Evolutionary conservation across 2,888 invertebrate species (phyloP).

Genomic region (Dryobotodes eremita): DNA sequence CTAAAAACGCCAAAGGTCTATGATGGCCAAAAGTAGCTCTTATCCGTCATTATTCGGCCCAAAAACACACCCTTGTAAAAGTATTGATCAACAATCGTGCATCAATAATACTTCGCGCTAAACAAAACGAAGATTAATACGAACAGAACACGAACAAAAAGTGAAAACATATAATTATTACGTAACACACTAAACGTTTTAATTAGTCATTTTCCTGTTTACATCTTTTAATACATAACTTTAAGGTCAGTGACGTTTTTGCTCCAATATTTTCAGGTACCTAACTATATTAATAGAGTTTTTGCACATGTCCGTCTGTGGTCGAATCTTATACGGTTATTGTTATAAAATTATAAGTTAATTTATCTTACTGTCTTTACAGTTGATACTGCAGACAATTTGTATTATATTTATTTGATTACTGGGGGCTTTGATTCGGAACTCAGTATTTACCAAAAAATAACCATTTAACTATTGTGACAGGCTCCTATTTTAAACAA

Average conservation of each 20-base stretch:
- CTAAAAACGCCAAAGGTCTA: neutral
- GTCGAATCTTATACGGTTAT: neutral
- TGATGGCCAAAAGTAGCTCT: neutral
- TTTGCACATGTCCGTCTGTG: neutral
- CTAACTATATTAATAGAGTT: constrained; percentile 6
- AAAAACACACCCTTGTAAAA: neutral
- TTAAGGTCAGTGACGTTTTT: constrained; percentile 49
- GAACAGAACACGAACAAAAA: constrained; percentile 42
- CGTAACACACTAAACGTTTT: constrained; percentile 33
- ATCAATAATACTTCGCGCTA: neutral
- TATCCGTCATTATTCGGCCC: neutral
- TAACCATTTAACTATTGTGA: too few species aligned
- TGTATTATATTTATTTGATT: too few species aligned
- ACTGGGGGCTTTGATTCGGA: neutral
- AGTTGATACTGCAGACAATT: too few species aligned
- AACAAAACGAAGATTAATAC: constrained; percentile 22
- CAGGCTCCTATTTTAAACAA: neutral
- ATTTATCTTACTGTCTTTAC: neutral
- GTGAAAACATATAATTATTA: constrained; percentile 34
- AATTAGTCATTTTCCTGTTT: constrained; percentile 58
- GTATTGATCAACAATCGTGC: neutral
- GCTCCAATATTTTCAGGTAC: constrained; percentile 17
- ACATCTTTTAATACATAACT: constrained; percentile 27
- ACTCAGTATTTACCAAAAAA: too few species aligned
- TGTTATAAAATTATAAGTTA: neutral